Conservation (phyloP, 1,140 invertebrate species). For the Drosophila ananassae region DNA sequence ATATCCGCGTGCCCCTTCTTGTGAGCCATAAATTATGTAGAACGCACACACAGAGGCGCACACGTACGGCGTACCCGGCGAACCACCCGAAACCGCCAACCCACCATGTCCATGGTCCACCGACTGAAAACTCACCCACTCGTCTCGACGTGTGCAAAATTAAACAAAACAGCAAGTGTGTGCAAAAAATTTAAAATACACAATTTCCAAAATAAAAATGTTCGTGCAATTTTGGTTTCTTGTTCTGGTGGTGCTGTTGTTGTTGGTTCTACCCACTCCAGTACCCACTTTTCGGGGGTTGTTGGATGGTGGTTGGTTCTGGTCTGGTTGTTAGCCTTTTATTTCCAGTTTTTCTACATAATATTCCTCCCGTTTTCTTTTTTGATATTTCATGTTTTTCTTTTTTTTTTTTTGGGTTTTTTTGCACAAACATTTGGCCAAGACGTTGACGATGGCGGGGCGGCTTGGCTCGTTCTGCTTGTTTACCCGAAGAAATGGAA, state of each 20-base stretch:
- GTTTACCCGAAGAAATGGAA: conserved; percentile 67
- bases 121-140: conserved; percentile 22
- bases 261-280: conserved; percentile 24
- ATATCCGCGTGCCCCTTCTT: conserved; percentile 7
- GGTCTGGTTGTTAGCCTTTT: conserved; percentile 46
- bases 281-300: conserved; percentile 5
- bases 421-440: conserved; percentile 56
- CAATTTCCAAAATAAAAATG: conserved; percentile 50
- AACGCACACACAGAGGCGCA: conserved; percentile 30
- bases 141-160: conserved; percentile 56
- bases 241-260: conserved; percentile 23
- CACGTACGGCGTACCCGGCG: conserved; percentile 20
- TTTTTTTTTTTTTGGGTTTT: conserved; percentile 11
- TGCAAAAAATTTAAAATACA: conserved; percentile 68
- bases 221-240: conserved; percentile 48
- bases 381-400: conserved; percentile 16
- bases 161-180: conserved; percentile 71
- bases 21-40: conserved; percentile 42
- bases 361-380: conserved; percentile 40
- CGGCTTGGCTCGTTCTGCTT: conserved; percentile 40
- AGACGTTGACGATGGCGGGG: conserved; percentile 37
- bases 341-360: conserved; percentile 49
- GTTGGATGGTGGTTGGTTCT: conserved; percentile 42
- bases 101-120: conserved; percentile 2
- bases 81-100: conserved; percentile 18